A percentile compares a stretch with the other conserved stretches of the same genome.
Evolutionary conservation across 23 tunicate genomes (phyloP).

Genomic region (Trididemnum clinides): DNA sequence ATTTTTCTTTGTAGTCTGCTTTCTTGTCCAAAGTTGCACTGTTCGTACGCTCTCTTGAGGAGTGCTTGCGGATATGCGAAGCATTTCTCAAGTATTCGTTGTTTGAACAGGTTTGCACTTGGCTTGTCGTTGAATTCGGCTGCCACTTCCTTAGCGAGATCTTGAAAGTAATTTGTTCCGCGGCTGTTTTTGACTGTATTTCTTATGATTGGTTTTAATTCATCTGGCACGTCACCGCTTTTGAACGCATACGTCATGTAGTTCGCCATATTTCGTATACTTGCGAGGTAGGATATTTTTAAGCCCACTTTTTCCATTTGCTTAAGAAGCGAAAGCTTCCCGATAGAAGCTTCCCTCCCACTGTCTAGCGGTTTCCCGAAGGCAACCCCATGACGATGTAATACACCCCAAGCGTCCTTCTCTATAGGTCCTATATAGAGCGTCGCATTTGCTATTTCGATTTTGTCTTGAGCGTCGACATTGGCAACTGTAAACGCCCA

Average conservation of each 20-base stretch:
- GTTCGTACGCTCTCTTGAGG: background rate
- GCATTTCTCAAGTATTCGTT: background rate
- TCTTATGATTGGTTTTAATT: background rate
- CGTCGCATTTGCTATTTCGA: background rate
- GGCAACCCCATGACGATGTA: background rate
- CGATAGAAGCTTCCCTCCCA: background rate
- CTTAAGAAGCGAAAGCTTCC: background rate
- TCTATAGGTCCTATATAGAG: background rate
- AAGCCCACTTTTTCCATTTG: background rate
- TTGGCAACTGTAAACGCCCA: background rate
- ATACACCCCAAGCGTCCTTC: background rate
- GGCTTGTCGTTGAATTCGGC: background rate
- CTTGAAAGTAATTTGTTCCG: background rate
- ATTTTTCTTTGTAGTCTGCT: background rate
- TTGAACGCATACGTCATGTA: background rate
- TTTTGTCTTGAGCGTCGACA: background rate
- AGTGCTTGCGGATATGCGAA: background rate
- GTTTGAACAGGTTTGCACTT: background rate
- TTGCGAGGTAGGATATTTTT: background rate
- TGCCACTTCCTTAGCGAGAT: background rate
- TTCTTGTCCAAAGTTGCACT: background rate
- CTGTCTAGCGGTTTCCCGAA: background rate
- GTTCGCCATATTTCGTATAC: background rate
- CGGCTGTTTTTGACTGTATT: background rate
- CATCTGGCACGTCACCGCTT: background rate